These are phyloP conservation scores for Lacerta agilis DNA, from an alignment of 2,797 vertebrate species.

Conservation along the genomic window DNA sequence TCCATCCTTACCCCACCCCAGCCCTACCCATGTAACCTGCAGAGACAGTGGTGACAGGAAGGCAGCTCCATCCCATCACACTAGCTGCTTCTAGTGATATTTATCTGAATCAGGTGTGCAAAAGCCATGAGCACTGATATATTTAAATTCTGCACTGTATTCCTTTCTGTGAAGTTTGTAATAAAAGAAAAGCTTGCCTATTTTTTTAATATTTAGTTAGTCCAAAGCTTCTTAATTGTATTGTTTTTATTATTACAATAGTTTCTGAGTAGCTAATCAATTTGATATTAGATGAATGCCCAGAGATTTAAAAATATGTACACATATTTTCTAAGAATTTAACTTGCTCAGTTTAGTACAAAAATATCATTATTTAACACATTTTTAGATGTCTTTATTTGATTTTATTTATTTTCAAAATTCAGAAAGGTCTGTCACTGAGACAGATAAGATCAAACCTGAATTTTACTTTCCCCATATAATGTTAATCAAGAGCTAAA, in stretches of 20 bases:
- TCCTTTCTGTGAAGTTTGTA: background rate
- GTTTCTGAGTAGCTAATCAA: background rate
- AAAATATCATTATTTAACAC: constrained; percentile 53
- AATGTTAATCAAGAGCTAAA: constrained; percentile 82
- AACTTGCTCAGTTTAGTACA: background rate
- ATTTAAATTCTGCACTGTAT: background rate
- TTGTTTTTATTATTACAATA: background rate
- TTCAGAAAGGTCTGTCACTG: constrained; percentile 60
- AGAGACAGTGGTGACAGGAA: too few species aligned
- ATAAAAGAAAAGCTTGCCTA: background rate
- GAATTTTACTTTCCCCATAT: constrained; percentile 82
- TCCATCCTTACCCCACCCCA: too few species aligned
- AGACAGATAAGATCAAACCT: constrained; percentile 73
- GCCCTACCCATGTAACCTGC: too few species aligned
- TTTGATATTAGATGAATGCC: background rate
- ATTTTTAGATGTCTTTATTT: constrained; percentile 51
- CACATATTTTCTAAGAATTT: background rate
- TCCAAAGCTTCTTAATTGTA: constrained; percentile 13
- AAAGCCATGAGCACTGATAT: background rate
- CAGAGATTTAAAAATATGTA: background rate
- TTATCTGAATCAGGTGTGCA: background rate
- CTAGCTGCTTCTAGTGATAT: background rate
- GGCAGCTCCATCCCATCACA: too few species aligned
- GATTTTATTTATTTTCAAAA: constrained; percentile 45
- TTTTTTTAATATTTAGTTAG: background rate